Base-by-base conservation (phyloP, 1,140 invertebrate species). In the Drosophila persimilis region DNA sequence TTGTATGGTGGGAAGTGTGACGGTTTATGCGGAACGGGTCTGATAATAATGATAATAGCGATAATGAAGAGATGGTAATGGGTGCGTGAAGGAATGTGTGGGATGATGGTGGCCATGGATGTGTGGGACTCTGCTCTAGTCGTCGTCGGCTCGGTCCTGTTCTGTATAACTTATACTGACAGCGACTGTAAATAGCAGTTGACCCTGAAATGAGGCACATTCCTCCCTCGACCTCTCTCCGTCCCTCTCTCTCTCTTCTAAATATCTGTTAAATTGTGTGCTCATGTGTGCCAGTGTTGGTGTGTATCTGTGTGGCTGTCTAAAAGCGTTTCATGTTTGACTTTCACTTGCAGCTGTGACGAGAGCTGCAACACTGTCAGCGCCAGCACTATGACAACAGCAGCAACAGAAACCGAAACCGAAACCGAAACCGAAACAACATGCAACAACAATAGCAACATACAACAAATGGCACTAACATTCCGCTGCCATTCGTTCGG, bases 271-370 rank as follows among this genome's bases (percentile, higher is more conserved):
- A 84, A 76, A 66, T 63, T 73, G 50, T 63, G 64, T 48, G 35
- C 51, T 39, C 62, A 63, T 69, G 67, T 72, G 66, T 73, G 45
- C 45, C 60, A 41, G 31, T 64, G 57, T 44, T 31, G 57, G 43
- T 62, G 41, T 73, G 46, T 15, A 15, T 29, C 43, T 65, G 35
- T 71, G 53, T 62, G 58, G 53, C 52, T 65, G 41, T 51, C 73
- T 75, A 54, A 69, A 61, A 76, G 62, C 63, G 44, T 77, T 81
- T 71, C 74, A 72, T 86, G 70, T 86, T 86, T 81, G 81, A 86
- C 81, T 86, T 86, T 86, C 83, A 86, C 83, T 86, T 75, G 83
- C 83, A 86, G 74, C 74, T 85, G 73, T 80, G 81, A 80, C 71
- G 77, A 66, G 77, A 66, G 77, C 57, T 65, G 55, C 73, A 69